Evolutionary conservation across 2,888 invertebrate genomes (phyloP), one percentile per base, ranked within the genome.

Genomic region (Pegoplata infirma): DNA sequence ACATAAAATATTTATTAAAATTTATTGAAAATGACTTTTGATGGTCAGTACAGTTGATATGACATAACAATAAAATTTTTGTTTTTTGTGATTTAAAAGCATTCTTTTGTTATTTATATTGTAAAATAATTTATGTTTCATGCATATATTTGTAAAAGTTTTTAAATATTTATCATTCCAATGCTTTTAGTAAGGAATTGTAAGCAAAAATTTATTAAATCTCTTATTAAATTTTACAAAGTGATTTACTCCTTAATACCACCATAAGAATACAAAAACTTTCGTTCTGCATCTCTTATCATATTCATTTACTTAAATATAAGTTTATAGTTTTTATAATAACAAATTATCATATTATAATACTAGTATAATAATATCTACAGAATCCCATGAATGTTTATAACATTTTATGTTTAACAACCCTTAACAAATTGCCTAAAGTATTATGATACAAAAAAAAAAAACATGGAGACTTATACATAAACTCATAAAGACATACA

Each of bases 351-450:
- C 36, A 53, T 66, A 53, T 55, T 16, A 66, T 44, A 10, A n/a
- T 58, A n/a, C n/a, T n/a, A n/a, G n/a, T n/a, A n/a, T n/a, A n/a
- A n/a, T n/a, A n/a, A n/a, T n/a, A n/a, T n/a, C n/a, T n/a, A n/a
- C n/a, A 19, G 25, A n/a, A 51, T 25, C 64, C 19, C 23, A 66
- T 53, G 25, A 66, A 66, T 66, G 28, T 47, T 67, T 19, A 47
- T 23, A 44, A 67, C 55, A 67, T 59, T 72, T 64, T 72, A 14
- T 72, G 72, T 23, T 64, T 56, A 55, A 72, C 47, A 72, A 64
- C n/a, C 72, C 56, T 56, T 72, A 72, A 56, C 72, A 61, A 72
- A 72, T 56, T 64, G 44, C 64, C 23, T 36, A 23, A 53, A 53
- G 44, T 46, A 44, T 49, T 10, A 40, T 32, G 23, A 51, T 25